phyloP scores from a whole-genome alignment of 1,140 invertebrate genomes.

The Philopotamus ludificatus region DNA sequence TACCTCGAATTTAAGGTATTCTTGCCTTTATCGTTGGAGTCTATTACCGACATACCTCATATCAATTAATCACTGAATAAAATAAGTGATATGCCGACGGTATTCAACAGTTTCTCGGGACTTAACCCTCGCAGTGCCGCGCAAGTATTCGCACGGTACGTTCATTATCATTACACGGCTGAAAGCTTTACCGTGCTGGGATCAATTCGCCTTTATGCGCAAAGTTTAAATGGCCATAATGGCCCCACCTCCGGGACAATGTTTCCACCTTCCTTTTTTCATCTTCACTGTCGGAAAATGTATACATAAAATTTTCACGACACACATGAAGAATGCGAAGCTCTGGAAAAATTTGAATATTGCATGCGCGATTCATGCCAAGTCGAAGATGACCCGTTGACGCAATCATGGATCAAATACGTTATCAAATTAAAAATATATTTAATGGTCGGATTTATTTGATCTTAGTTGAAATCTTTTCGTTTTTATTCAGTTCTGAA shows the following conservation, averaged over 20 bases:
- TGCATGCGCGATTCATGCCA: neutral
- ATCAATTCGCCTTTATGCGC: constrained; percentile 28
- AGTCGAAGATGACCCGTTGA: no score
- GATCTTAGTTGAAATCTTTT: no score
- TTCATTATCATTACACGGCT: constrained; percentile 13
- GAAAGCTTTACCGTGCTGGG: constrained; percentile 29
- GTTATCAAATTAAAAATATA: no score
- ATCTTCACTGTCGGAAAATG: constrained; percentile 4
- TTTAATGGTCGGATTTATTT: no score
- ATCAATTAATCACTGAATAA: no score
- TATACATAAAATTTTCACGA: constrained; percentile 7
- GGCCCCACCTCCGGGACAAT: constrained; percentile 22
- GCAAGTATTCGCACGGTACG: neutral
- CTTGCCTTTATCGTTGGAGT: no score
- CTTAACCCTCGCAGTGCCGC: neutral
- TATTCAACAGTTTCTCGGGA: no score
- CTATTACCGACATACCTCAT: no score
- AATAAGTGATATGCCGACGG: no score
- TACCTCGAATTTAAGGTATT: no score
- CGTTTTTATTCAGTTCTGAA: no score
- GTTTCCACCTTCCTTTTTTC: constrained; percentile 7
- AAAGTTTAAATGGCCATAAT: constrained; percentile 29
- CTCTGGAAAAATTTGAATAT: neutral
- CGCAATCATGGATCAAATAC: no score
- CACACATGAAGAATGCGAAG: neutral